phyloP scores from a whole-genome alignment of 2,797 vertebrate species.

The Schizopygopsis pylzovi region DNA sequence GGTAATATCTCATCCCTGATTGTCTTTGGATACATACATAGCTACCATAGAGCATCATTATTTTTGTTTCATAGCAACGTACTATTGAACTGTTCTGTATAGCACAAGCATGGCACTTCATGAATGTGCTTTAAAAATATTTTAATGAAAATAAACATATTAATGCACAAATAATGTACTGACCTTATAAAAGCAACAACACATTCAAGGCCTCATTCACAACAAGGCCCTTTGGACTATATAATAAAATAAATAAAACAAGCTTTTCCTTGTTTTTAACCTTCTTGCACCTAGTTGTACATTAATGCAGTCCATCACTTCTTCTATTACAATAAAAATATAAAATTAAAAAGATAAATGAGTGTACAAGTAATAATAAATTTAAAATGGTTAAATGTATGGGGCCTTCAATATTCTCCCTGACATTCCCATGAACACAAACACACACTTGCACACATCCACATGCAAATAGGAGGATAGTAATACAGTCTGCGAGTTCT shows the following conservation, averaged over 20 bases:
- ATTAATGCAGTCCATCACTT: conserved; percentile 20
- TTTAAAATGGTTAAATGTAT: conserved; percentile 13
- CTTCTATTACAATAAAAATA: background rate
- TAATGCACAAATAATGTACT: conserved; percentile 24
- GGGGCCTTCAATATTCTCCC: conserved; percentile 52
- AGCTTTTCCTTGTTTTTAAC: conserved; percentile 15
- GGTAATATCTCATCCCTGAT: background rate
- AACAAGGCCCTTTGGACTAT: background rate
- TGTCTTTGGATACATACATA: background rate
- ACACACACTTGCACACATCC: conserved; percentile 75
- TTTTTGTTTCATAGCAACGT: conserved; percentile 17
- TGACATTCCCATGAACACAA: conserved; percentile 66
- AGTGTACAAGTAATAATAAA: conserved; percentile 1
- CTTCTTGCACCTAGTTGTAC: background rate
- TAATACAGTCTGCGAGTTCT: conserved; percentile 81
- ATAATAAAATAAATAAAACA: background rate
- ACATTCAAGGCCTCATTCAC: conserved; percentile 48
- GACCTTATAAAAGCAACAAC: conserved; percentile 45
- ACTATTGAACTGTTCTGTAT: background rate
- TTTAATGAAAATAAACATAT: conserved; percentile 15
- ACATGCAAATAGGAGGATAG: conserved; percentile 81
- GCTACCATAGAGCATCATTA: background rate
- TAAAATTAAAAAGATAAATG: conserved; percentile 18
- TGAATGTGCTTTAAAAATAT: conserved; percentile 11
- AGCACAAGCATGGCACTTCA: conserved; percentile 10